Base-by-base conservation (phyloP, 2,888 invertebrate genomes). In the Biston betularia region DNA sequence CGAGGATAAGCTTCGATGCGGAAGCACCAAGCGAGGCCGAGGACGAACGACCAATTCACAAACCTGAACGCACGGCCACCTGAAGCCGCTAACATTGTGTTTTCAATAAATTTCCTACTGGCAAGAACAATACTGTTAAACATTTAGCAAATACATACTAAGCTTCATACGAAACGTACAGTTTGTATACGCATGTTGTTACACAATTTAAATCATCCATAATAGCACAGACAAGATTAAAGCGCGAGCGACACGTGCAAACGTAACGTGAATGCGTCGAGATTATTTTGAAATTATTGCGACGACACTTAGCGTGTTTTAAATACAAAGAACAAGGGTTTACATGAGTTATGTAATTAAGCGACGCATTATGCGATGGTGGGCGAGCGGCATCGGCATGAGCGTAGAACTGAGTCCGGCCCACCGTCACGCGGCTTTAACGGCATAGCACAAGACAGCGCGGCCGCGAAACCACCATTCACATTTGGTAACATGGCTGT, bases 1-100 rank as follows among this genome's bases (percentile, higher is more conserved):
- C 92, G 90, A 92, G 93, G 92, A 92, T 92, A 93, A 89, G 87
- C 87, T 85, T 81, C 85, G 81, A 93, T 80, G 89, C 93, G 93
- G 93, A 93, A 93, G 92, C 87, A 80, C 75, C 77, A 79, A 82
- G 85, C 93, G 89, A 93, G 92, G 93, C 88, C 92, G 92, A 91
- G 92, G 92, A 89, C 92, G 86, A 80, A 79, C 84, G 83, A 84
- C 87, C 89, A 89, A 92, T 92, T 90, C 90, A 89, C 86, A 85
- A 88, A 88, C 86, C 70, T 81, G 83, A 85, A 85, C 85, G 81
- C 81, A 82, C 80, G 79, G 82, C 79, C 79, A 78, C 80, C 86
- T 81, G 84, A 83, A 84, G 84, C 83, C 81, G 80, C 86, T 76
- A 79, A 81, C 77, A 76, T 79, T 82, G 70, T 63, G 64, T 73